Conservation (phyloP, 2,113 vertebrate species). For the Hirundichthys speculiger region DNA sequence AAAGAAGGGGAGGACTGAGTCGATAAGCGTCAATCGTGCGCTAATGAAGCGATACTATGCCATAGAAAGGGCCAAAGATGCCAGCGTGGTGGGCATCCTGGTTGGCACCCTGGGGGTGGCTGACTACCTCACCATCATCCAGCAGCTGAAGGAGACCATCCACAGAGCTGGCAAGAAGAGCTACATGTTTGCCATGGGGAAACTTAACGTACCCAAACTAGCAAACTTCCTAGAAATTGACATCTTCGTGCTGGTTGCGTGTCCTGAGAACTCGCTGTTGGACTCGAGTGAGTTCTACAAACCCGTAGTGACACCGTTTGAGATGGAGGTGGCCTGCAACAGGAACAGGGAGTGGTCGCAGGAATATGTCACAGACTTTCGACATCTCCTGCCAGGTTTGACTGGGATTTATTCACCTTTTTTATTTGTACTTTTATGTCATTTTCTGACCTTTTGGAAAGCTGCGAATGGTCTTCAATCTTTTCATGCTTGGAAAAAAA, state of each 20-base stretch:
- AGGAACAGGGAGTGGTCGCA: slow-evolving; percentile 88
- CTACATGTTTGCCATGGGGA: slow-evolving; percentile 92
- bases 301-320: slow-evolving; percentile 90
- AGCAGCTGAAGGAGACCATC: slow-evolving; percentile 85
- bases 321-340: slow-evolving; percentile 97
- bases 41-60: slow-evolving; percentile 91
- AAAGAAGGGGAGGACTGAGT: slow-evolving; percentile 76
- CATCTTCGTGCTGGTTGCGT: slow-evolving; percentile 92
- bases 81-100: slow-evolving; percentile 90
- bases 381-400: slow-evolving; percentile 90
- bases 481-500: no score
- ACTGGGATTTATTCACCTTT: not conserved
- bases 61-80: slow-evolving; percentile 92
- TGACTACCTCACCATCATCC: slow-evolving; percentile 84
- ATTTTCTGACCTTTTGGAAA: not conserved
- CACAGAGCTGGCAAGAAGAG: slow-evolving; percentile 88
- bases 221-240: slow-evolving; percentile 97
- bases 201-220: slow-evolving; percentile 91
- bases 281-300: slow-evolving; percentile 88
- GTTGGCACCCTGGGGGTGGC: slow-evolving; percentile 90
- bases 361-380: slow-evolving; percentile 89
- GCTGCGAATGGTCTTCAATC: not conserved
- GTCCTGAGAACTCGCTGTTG: slow-evolving; percentile 90
- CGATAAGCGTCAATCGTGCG: slow-evolving; percentile 80
- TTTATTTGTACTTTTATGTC: not conserved